phyloP scores from a whole-genome alignment of 2,888 invertebrate genomes.

The Polietes domitor region DNA sequence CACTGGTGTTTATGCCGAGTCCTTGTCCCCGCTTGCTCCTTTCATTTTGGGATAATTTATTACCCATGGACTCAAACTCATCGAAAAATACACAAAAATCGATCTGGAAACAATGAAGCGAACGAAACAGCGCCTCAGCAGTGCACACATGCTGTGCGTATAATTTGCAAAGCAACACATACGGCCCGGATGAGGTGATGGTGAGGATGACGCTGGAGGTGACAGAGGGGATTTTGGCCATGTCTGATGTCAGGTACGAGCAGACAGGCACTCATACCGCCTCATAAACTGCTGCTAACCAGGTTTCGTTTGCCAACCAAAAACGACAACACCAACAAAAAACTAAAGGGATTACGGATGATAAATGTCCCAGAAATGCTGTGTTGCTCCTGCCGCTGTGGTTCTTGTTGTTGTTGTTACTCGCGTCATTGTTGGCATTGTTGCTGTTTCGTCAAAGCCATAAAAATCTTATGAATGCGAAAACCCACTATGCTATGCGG shows the following conservation, averaged over 20 bases:
- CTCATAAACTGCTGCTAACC: constrained; percentile 15
- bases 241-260: background rate
- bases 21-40: background rate
- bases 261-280: background rate
- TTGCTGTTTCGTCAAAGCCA: constrained; percentile 19
- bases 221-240: background rate
- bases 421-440: background rate
- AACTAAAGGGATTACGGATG: constrained; percentile 41
- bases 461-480: constrained; percentile 22
- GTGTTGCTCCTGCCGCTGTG: constrained; percentile 18
- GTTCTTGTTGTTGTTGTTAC: background rate
- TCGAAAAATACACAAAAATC: background rate
- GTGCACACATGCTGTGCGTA: constrained; percentile 26
- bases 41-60: constrained; percentile 10
- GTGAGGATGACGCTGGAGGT: background rate
- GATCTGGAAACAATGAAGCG: constrained; percentile 33
- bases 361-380: constrained; percentile 40
- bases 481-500: constrained; percentile 19
- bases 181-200: background rate
- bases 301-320: background rate
- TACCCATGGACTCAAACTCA: background rate
- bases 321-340: constrained; percentile 10
- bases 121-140: background rate
- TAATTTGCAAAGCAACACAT: constrained; percentile 34
- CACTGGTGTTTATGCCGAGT: background rate